Percentiles rank a stretch among this genome's conserved stretches.
Evolutionary conservation across 2,888 invertebrate genomes (phyloP).

Genomic region (Geotrupes spiniger): DNA sequence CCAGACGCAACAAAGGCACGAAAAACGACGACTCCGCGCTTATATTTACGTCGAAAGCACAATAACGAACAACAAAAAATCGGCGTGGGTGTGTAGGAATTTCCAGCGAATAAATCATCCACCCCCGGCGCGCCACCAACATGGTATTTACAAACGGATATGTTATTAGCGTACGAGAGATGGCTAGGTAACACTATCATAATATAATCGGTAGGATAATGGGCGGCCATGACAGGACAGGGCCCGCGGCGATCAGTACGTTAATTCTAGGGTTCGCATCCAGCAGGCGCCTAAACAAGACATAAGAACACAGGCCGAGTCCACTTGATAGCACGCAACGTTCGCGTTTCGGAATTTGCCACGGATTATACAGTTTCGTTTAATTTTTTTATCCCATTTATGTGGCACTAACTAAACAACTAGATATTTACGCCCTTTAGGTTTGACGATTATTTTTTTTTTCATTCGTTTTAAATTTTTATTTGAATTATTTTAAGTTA

Average conservation of each 20-base stretch:
- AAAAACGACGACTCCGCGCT: too few species aligned
- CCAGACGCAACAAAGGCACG: too few species aligned
- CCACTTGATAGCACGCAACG: constrained; percentile 16
- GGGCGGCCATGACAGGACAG: constrained; percentile 42
- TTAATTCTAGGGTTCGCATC: constrained; percentile 44
- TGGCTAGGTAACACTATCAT: constrained; percentile 28
- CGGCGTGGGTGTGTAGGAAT: constrained; percentile 7
- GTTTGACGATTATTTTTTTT: too few species aligned
- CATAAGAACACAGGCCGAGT: constrained; percentile 38
- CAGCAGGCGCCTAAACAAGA: constrained; percentile 47
- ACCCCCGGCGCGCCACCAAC: constrained; percentile 35
- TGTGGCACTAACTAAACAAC: too few species aligned
- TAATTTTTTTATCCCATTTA: too few species aligned
- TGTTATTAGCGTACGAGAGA: constrained; percentile 30
- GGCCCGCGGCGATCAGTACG: constrained; percentile 34
- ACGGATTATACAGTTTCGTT: too few species aligned
- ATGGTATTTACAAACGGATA: constrained; percentile 41
- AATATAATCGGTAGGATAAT: constrained; percentile 34
- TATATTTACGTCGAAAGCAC: too few species aligned
- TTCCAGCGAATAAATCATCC: constrained; percentile 1
- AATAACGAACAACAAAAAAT: too few species aligned
- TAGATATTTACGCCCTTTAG: too few species aligned
- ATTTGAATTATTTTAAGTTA: too few species aligned
- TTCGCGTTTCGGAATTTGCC: neutral
- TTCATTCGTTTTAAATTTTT: too few species aligned